Percentiles rank a stretch among this genome's conserved stretches.
Evolutionary conservation across 2,888 invertebrate species (phyloP).

Genomic region (Balanococcus diminutus): DNA sequence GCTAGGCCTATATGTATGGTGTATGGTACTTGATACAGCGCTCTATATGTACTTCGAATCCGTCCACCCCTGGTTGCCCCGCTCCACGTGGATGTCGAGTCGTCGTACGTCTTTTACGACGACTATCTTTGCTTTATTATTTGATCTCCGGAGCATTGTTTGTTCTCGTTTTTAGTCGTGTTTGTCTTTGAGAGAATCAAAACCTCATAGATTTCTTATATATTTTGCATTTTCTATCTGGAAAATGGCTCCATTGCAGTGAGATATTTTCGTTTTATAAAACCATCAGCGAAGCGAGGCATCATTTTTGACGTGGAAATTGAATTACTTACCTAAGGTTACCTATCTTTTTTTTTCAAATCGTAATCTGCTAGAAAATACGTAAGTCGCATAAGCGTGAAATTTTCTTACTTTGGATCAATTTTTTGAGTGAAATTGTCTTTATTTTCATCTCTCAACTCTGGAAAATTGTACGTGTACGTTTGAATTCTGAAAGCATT

Average conservation of each 20-base stretch:
- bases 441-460: too few species aligned
- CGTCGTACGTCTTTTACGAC: constrained; percentile 31
- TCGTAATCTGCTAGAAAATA: too few species aligned
- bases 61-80: too few species aligned
- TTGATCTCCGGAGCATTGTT: constrained; percentile 50
- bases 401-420: too few species aligned
- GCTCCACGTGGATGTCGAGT: neutral
- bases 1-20: neutral
- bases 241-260: neutral
- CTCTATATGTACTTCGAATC: neutral
- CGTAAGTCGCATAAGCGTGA: too few species aligned
- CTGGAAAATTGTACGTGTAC: too few species aligned
- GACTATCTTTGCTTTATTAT: constrained; percentile 47
- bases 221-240: constrained; percentile 3
- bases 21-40: neutral
- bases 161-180: constrained; percentile 36
- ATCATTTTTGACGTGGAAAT: neutral
- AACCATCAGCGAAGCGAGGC: neutral
- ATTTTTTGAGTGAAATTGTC: too few species aligned
- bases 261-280: neutral
- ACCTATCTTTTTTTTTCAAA: too few species aligned
- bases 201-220: constrained; percentile 40
- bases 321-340: too few species aligned
- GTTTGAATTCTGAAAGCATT: too few species aligned
- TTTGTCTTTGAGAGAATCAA: constrained; percentile 42